phyloP scores from a whole-genome alignment of 2,797 vertebrate genomes.

The Arctocebus calabarensis region DNA sequence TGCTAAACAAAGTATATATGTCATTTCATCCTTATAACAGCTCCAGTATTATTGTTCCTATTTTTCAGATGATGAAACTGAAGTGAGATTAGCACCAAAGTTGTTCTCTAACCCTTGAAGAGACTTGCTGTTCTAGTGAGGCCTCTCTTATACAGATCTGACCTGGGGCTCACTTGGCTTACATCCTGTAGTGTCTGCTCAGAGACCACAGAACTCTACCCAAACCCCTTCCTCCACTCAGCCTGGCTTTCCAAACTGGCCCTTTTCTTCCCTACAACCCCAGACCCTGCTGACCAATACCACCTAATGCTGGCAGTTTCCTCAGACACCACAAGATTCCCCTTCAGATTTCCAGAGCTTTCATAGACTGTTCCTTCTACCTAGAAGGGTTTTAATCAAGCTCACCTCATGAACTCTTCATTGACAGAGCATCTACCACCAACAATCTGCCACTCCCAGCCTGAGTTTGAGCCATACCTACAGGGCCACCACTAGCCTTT shows the following conservation, averaged over 20 bases:
- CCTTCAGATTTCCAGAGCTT: neutral
- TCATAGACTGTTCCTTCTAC: neutral
- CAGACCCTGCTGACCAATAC: neutral
- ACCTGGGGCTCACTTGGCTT: neutral
- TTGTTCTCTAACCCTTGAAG: neutral
- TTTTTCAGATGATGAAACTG: constrained; percentile 64
- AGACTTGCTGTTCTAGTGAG: neutral
- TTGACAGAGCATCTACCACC: neutral
- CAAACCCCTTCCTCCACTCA: neutral
- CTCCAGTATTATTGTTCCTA: neutral
- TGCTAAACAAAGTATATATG: neutral
- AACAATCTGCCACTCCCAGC: neutral
- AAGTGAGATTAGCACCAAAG: neutral
- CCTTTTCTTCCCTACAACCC: neutral
- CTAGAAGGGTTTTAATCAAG: neutral
- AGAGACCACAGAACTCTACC: neutral
- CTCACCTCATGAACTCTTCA: neutral
- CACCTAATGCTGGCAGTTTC: neutral
- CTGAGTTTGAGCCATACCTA: constrained; percentile 3
- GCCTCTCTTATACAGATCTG: neutral
- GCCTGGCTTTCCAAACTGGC: neutral
- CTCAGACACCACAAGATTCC: neutral
- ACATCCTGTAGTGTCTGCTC: neutral
- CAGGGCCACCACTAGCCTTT: neutral
- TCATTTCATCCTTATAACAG: neutral